phyloP scores from a whole-genome alignment of 1,140 invertebrate species.

The Oreohelix idahoensis region DNA sequence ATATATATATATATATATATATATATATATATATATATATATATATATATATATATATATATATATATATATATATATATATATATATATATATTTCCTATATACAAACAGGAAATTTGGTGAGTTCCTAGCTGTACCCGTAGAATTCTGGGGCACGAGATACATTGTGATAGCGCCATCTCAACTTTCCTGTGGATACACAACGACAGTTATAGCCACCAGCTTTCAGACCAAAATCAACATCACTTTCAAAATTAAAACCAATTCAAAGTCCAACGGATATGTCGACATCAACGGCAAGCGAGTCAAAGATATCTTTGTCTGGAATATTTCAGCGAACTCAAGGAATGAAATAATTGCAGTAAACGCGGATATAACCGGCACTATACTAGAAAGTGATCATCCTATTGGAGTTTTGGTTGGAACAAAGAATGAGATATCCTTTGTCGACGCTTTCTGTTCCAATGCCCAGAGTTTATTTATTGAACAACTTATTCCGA shows the following conservation, averaged over 20 bases:
- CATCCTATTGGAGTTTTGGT: background rate
- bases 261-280: background rate
- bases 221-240: background rate
- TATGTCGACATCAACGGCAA: background rate
- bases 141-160: slow-evolving; percentile 6
- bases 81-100: background rate
- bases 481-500: background rate
- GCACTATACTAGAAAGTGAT: background rate
- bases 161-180: background rate
- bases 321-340: background rate
- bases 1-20: too few species aligned
- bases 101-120: background rate
- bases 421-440: background rate
- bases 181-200: background rate
- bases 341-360: background rate
- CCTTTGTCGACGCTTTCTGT: background rate
- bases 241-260: background rate
- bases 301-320: background rate
- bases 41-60: too few species aligned
- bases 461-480: background rate
- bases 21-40: too few species aligned
- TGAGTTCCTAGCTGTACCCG: background rate
- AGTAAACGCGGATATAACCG: background rate
- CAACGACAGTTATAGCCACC: slow-evolving; percentile 8
- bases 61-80: too few species aligned